Evolutionary conservation across 2,797 vertebrate genomes (phyloP), one percentile per base, ranked within the genome.

Genomic region (Potorous gilbertii): DNA sequence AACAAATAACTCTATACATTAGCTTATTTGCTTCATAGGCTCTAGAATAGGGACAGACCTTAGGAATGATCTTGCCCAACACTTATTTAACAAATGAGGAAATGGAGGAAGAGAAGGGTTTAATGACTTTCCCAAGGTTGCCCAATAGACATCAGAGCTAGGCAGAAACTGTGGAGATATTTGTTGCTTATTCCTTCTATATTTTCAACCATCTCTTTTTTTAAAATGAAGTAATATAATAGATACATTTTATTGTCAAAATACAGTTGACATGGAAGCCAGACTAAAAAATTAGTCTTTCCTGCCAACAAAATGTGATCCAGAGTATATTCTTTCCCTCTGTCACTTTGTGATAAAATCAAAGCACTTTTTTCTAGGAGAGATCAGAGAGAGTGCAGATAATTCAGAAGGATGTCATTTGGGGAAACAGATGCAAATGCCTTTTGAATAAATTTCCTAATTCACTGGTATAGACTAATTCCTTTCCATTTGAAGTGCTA

Each of bases 401-500:
- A 62, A 96, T 31, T 95, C 91, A 87, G 54, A 93, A 87, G 95
- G 95, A 93, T 92, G 59, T 1, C 57, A 40, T 96, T 96, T 95
- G 90, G 90, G 31, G 52, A 14, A 95, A 94, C 81, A 97, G 92
- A 96, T 46, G 46, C 5, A 74, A 54, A 93, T 96, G 1, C 55
- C 96, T 5, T 46, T 54, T 91, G 89, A 96, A 56, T 54, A 93
- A 2, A 21, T 97, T 97, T 94, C 92, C 89, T 55, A 94, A 93
- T 96, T 95, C 11, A 90, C 57, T 28, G 97, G 97, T 96, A 93
- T 55, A 96, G 95, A 97, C 66, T 57, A 95, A 91, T 62, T 98
- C 28, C 92, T 28, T 96, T 96, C 8, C 62, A 93, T 11, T 34
- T 46, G 95, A 92, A 96, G 4, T n/a, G 21, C 13, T 90, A 96